phyloP scores from a whole-genome alignment of 2,888 invertebrate genomes.

The Ligdia adustata region DNA sequence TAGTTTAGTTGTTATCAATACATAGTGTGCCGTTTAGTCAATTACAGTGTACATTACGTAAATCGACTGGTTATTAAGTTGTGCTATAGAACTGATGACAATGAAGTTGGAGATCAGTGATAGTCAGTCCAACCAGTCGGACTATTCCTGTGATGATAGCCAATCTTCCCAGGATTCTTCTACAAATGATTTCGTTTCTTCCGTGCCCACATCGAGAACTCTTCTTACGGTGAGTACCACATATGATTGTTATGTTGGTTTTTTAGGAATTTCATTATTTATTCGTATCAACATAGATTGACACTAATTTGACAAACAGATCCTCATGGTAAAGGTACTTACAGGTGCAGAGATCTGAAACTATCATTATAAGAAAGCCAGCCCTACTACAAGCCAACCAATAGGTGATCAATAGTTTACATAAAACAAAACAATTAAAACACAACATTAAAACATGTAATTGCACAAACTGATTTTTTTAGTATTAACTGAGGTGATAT shows the following conservation, averaged over 20 bases:
- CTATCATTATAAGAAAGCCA: too few species aligned
- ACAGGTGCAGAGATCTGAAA: too few species aligned
- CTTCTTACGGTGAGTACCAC: constrained; percentile 66
- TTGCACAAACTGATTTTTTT: too few species aligned
- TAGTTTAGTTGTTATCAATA: constrained; percentile 22
- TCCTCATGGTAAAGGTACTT: too few species aligned
- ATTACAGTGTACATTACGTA: constrained; percentile 18
- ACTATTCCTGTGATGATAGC: constrained; percentile 85
- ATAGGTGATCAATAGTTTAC: too few species aligned
- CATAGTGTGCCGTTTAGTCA: constrained; percentile 38
- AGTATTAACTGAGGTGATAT: too few species aligned
- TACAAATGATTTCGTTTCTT: constrained; percentile 73
- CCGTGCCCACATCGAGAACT: constrained; percentile 65
- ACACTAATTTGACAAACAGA: too few species aligned
- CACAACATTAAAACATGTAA: too few species aligned
- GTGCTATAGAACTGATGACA: constrained; percentile 66
- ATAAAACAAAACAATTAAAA: too few species aligned
- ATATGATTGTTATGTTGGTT: not conserved
- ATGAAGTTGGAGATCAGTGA: constrained; percentile 86
- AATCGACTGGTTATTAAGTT: constrained; percentile 60
- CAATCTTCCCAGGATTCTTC: constrained; percentile 84
- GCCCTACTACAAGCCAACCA: too few species aligned
- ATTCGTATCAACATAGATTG: too few species aligned
- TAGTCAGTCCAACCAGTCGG: constrained; percentile 84
- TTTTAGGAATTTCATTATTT: too few species aligned